Conservation (phyloP, 1,140 invertebrate species). For the Calycopis cecrops region DNA sequence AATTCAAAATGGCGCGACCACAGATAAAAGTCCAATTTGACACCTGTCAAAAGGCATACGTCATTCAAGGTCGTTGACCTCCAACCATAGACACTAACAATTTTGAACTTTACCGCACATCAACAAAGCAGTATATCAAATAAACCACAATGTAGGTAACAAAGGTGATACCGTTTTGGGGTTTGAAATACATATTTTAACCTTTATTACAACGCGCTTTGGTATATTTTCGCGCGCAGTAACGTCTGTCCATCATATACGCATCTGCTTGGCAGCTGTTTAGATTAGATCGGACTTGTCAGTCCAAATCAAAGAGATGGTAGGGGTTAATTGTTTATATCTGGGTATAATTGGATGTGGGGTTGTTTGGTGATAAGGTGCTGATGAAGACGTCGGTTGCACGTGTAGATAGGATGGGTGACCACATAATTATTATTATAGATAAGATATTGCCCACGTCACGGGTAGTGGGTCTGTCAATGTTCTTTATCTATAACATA, state of each 20-base stretch:
- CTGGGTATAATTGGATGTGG: slow-evolving; percentile 1
- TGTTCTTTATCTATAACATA: too few species aligned
- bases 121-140: slow-evolving; percentile 10
- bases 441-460: too few species aligned
- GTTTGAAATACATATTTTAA: not conserved
- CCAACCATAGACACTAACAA: slow-evolving; percentile 1
- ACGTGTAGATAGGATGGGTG: too few species aligned
- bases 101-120: slow-evolving; percentile 17
- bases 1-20: too few species aligned
- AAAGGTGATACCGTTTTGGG: slow-evolving; percentile 11
- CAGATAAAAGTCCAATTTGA: slow-evolving; percentile 13
- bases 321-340: slow-evolving; percentile 47
- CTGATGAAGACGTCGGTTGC: too few species aligned
- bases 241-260: slow-evolving; percentile 31
- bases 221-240: slow-evolving; percentile 21
- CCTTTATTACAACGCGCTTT: not conserved
- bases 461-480: too few species aligned
- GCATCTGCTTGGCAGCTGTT: slow-evolving; percentile 52
- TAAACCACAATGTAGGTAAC: slow-evolving; percentile 11
- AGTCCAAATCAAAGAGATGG: slow-evolving; percentile 42
- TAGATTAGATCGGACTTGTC: slow-evolving; percentile 55
- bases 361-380: too few species aligned
- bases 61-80: slow-evolving; percentile 26
- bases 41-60: slow-evolving; percentile 17
- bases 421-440: too few species aligned